Evolutionary conservation across 2,888 invertebrate species (phyloP), one percentile per base, ranked within the genome.

Genomic region (Teleogryllus oceanicus): DNA sequence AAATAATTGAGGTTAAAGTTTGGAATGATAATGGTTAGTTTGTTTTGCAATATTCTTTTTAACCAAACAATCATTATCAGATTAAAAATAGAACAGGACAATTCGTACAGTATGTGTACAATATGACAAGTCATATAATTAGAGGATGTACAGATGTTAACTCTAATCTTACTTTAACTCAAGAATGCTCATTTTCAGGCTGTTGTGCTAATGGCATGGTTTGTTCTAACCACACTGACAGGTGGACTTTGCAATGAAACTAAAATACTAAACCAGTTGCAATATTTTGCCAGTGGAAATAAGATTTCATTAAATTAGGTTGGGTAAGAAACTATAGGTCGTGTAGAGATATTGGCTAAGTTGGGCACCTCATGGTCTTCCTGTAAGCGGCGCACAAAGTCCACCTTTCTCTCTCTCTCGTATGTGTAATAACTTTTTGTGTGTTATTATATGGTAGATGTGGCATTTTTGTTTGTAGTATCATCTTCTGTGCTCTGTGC

Each of bases 371-470:
- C 16, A 37, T 37, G 37, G 37, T 37, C 37, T 37, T 37, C 37
- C 37, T 37, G 37, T 37, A 37, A 37, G 37, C 85, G 21, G 85
- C 86, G 86, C 86, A 88, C 88, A 88, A 88, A 88, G 89, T 88
- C 88, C 88, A 88, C 88, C 87, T 84, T 81, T 81, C 80, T 50
- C 80, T 82, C 79, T 80, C 75, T 79, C 24, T 81, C 79, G 77
- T 78, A 75, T 80, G 81, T 81, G 79, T 78, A 83, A 74, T 80
- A 50, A 82, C 75, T 50, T 49, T 76, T 75, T 81, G 50, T 50
- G 51, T 79, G 75, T 37, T 37, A 37, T 37, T 37, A 81, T 80
- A 82, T 81, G 76, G 75, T 80, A 81, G 79, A 79, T 76, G 80
- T 80, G 81, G n/a, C 62, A 62, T 62, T 62, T 62, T 62, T 62